Conservation (phyloP, 1,140 invertebrate species). For the Sitophilus oryzae region DNA sequence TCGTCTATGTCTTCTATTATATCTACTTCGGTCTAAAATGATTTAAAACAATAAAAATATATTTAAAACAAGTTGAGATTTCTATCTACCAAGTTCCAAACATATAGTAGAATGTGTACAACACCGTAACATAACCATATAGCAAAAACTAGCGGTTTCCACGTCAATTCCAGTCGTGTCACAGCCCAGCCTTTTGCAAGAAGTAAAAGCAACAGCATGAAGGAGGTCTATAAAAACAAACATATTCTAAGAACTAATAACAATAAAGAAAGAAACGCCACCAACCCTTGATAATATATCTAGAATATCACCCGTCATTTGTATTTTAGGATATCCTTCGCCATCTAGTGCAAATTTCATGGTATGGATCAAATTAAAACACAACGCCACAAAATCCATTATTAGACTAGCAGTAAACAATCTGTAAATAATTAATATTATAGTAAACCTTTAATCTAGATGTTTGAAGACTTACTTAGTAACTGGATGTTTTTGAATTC, state of each 20-base stretch:
- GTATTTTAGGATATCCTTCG: constrained; percentile 70
- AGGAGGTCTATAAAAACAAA: constrained; percentile 70
- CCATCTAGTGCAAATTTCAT: constrained; percentile 88
- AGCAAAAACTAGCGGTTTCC: constrained; percentile 79
- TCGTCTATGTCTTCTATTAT: constrained; percentile 95
- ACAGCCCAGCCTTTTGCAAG: constrained; percentile 97
- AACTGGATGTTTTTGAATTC: constrained; percentile 81
- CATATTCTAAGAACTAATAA: not conserved
- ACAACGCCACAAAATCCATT: constrained; percentile 77
- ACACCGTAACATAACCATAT: constrained; percentile 89
- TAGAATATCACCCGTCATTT: constrained; percentile 82
- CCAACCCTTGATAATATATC: constrained; percentile 77
- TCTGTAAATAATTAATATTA: constrained; percentile 3
- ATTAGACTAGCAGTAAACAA: constrained; percentile 82
- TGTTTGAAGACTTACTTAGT: constrained; percentile 52
- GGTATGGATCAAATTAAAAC: constrained; percentile 82
- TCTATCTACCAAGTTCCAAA: constrained; percentile 87
- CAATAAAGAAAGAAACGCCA: constrained; percentile 13
- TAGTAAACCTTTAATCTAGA: not conserved
- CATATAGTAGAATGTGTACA: constrained; percentile 85
- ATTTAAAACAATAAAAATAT: not conserved
- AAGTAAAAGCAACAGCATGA: constrained; percentile 89
- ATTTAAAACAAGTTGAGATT: not conserved
- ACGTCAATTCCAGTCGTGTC: constrained; percentile 78
- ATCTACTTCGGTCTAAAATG: constrained; percentile 80